A percentile compares a stretch with the other conserved stretches of the same genome.
Evolutionary conservation across 1,140 invertebrate species (phyloP).

Genomic region (Danaus melanippus): DNA sequence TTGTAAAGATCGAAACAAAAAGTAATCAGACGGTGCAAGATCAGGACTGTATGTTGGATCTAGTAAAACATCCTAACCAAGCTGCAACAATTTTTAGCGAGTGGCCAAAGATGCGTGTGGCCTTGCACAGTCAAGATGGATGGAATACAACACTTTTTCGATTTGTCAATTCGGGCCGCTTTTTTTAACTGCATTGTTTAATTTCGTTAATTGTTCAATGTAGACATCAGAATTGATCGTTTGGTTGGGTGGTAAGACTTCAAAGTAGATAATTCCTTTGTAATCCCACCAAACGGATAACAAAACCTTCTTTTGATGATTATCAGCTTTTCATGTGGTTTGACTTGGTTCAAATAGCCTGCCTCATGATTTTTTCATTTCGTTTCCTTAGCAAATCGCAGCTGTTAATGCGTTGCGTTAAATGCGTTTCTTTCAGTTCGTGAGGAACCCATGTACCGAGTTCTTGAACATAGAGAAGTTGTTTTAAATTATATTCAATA

Average conservation of each 20-base stretch:
- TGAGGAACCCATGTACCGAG: too few relatives aligned
- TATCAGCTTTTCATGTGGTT: constrained; percentile 1
- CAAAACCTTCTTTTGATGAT: constrained; percentile 9
- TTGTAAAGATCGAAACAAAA: too few relatives aligned
- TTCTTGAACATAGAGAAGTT: too few relatives aligned
- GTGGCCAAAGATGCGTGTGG: not conserved
- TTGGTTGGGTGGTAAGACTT: constrained; percentile 2
- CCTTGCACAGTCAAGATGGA: not conserved
- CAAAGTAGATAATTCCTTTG: constrained; percentile 8
- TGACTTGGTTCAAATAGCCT: not conserved
- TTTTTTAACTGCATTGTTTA: not conserved
- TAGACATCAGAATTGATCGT: constrained; percentile 9
- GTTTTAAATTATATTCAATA: too few relatives aligned
- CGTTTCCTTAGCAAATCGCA: too few relatives aligned
- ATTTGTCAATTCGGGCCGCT: not conserved
- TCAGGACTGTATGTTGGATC: not conserved
- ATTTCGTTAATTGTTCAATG: not conserved
- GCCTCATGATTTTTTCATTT: not conserved
- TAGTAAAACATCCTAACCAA: not conserved
- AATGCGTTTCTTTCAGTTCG: too few relatives aligned
- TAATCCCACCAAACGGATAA: constrained; percentile 7
- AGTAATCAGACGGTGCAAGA: too few relatives aligned
- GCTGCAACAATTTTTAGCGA: not conserved
- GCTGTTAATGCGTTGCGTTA: too few relatives aligned
- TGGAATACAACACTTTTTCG: not conserved